Percentiles rank a stretch among this genome's conserved stretches.
Conservation (phyloP, 2,888 invertebrate genomes). For the Lypha dubia region DNA sequence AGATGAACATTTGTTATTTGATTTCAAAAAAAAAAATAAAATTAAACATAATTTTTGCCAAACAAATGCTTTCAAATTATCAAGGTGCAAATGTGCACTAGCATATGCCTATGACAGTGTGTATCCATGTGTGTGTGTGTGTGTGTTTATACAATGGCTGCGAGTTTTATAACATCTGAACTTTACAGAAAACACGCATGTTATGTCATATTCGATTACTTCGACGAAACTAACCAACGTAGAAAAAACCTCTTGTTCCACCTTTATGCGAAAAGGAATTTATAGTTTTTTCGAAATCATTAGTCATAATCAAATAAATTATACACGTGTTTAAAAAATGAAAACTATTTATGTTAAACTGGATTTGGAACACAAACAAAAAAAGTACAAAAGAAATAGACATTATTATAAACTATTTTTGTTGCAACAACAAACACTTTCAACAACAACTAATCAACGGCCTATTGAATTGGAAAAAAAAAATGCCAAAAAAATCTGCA, state of each 20-base stretch:
- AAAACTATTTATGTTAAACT: constrained; percentile 60
- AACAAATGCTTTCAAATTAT: constrained; percentile 7
- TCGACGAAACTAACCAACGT: constrained; percentile 29
- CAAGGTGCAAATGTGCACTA: constrained; percentile 5
- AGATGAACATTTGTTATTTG: too few relatives aligned
- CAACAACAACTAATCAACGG: constrained; percentile 66
- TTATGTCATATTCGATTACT: constrained; percentile 68
- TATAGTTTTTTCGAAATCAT: constrained; percentile 56
- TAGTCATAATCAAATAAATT: constrained; percentile 69
- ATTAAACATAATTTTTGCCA: not conserved
- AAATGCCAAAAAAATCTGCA: not conserved
- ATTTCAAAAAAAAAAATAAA: not conserved
- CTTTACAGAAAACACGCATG: constrained; percentile 64
- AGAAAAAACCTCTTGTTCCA: constrained; percentile 27
- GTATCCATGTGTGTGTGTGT: not conserved
- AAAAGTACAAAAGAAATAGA: constrained; percentile 3
- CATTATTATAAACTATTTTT: constrained; percentile 7
- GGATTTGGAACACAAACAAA: constrained; percentile 21
- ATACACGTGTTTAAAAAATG: constrained; percentile 69
- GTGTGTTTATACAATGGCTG: not conserved
- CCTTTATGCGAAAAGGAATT: constrained; percentile 60
- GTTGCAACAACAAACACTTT: constrained; percentile 36
- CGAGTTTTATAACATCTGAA: constrained; percentile 40
- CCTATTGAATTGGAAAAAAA: constrained; percentile 69
- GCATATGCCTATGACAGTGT: not conserved